phyloP scores from a whole-genome alignment of 2,113 vertebrate genomes.

The Actinemys pallida region DNA sequence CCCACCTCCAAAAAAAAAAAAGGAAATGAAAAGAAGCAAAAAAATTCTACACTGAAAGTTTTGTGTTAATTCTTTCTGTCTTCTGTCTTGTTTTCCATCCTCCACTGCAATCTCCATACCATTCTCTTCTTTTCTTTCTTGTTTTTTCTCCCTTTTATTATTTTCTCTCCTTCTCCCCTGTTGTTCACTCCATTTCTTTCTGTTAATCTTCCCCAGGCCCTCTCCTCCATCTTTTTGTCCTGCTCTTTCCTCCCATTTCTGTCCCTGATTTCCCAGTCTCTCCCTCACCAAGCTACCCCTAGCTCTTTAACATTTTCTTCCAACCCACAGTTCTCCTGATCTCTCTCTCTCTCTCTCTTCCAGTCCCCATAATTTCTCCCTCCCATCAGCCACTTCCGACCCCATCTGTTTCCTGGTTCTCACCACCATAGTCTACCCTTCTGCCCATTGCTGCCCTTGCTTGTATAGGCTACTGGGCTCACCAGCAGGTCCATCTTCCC shows the following conservation, averaged over 20 bases:
- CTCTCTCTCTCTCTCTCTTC: background rate
- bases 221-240: background rate
- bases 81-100: background rate
- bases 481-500: background rate
- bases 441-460: background rate
- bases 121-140: background rate
- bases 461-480: background rate
- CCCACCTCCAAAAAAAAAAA: background rate
- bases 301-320: background rate
- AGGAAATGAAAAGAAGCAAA: background rate
- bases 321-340: background rate
- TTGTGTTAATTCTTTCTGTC: background rate
- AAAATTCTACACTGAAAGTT: background rate
- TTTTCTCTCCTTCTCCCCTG: background rate
- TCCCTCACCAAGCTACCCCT: background rate
- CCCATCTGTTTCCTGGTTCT: background rate
- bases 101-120: background rate
- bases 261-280: background rate
- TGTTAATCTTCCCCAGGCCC: background rate
- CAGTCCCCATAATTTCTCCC: background rate
- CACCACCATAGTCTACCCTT: background rate
- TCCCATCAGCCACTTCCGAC: background rate
- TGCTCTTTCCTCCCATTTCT: background rate
- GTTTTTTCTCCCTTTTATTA: background rate
- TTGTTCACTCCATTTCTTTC: background rate